Base-by-base conservation (phyloP, 1,140 invertebrate species). In the Oreohelix idahoensis region DNA sequence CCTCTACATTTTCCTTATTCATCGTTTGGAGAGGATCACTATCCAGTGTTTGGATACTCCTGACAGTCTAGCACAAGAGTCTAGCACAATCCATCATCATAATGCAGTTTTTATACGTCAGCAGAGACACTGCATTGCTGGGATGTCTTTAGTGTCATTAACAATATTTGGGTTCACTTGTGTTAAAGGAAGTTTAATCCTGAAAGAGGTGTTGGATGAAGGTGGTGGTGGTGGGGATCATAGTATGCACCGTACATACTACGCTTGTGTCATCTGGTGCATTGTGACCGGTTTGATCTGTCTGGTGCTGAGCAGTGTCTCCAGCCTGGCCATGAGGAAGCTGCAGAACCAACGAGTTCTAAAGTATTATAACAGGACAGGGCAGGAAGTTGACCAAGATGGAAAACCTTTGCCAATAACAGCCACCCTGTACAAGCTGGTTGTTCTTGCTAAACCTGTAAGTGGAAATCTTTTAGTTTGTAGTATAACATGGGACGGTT, bases 381-480 rank as follows among this genome's bases (percentile, higher is more conserved):
- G 89, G 26, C 71, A 87, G 73, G 91, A 92, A 75, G 81, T 92
- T 5, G 88, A 91, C 71, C 81, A 88, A 79, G 88, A 92, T 32
- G 91, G 91, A 23, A 89, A 90, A 53, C 85, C 86, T 4, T 79
- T 91, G 0, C 86, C 85, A 32, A 88, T 88, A 74, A 86, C 84
- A 35, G 89, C 86, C 8, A 86, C 81, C 66, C 49, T 92, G 5
- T 82, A 82, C 36, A 84, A 90, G 83, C 70, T 92, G 35, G 26
- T 89, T 32, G 63, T 71, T 42, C 86, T 92, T 49, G 90, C 90
- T n/a, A 92, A 89, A 86, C 89, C 89, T 45, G 91, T 92, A 83
- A 86, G 89, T 83, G 42, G 29, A 39, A n/a, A n/a, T n/a, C n/a
- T n/a, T n/a, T n/a, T n/a, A n/a, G n/a, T n/a, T n/a, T n/a, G n/a